Evolutionary conservation across 1,140 invertebrate genomes (phyloP).

Genomic region (Lethocerus indicus): DNA sequence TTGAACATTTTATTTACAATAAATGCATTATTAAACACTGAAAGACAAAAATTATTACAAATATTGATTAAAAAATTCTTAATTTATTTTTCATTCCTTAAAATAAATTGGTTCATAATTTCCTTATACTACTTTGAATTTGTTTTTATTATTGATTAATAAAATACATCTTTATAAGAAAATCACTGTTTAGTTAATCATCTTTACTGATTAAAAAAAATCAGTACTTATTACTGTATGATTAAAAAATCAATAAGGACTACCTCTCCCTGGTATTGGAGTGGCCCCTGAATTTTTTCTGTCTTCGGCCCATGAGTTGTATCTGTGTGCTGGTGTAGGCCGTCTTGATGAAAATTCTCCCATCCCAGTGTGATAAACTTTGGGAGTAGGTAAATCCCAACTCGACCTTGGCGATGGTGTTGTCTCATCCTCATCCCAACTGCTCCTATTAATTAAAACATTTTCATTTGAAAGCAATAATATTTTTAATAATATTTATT

Average conservation of each 20-base stretch:
- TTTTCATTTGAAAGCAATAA: neutral
- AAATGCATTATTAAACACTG: too few relatives aligned
- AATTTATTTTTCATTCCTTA: too few relatives aligned
- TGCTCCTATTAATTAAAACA: slow-evolving; percentile 34
- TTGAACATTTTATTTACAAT: too few relatives aligned
- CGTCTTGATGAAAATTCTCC: slow-evolving; percentile 31
- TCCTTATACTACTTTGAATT: too few relatives aligned
- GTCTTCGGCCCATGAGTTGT: slow-evolving; percentile 58
- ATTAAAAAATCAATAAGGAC: neutral
- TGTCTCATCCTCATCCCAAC: slow-evolving; percentile 72
- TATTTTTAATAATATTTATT: neutral
- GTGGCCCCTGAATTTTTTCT: slow-evolving; percentile 41
- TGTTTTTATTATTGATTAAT: too few relatives aligned
- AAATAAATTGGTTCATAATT: too few relatives aligned
- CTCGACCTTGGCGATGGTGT: slow-evolving; percentile 46
- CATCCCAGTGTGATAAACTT: slow-evolving; percentile 25
- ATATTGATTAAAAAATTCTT: too few relatives aligned
- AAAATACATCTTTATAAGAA: too few relatives aligned
- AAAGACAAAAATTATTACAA: too few relatives aligned
- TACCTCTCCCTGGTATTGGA: slow-evolving; percentile 27
- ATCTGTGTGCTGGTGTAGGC: slow-evolving; percentile 74
- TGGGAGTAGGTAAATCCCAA: slow-evolving; percentile 88
- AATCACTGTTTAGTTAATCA: too few relatives aligned
- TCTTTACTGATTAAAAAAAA: slow-evolving; percentile 3
- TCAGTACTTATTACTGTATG: neutral